Conservation (phyloP, 2,797 vertebrate genomes). For the Podarcis lilfordi region DNA sequence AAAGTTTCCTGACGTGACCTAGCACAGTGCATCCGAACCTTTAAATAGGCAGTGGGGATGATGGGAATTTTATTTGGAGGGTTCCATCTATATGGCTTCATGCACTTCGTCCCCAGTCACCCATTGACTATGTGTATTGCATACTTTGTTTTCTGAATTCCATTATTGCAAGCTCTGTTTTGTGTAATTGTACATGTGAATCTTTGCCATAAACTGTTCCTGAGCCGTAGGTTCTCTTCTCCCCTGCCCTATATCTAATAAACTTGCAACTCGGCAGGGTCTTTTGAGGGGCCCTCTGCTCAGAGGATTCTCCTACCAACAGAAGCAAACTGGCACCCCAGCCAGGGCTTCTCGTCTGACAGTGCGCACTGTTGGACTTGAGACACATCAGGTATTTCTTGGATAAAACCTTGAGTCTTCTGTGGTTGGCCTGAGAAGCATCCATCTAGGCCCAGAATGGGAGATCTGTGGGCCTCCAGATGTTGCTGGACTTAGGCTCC, state of each 20-base stretch:
- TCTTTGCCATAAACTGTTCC: not conserved
- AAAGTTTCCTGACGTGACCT: accelerated
- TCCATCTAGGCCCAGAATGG: too few relatives aligned
- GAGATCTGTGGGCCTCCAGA: too few relatives aligned
- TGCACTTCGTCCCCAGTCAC: not conserved
- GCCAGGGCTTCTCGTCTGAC: not conserved
- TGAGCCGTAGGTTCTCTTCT: not conserved
- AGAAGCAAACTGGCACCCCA: too few relatives aligned
- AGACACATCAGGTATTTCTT: not conserved
- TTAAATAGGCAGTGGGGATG: not conserved
- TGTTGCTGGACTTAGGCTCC: too few relatives aligned
- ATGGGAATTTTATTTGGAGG: not conserved
- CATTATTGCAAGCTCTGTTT: not conserved
- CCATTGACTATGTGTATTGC: conserved; percentile 2
- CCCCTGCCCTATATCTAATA: not conserved
- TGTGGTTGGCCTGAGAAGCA: not conserved
- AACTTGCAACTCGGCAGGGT: not conserved
- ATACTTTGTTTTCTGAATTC: not conserved
- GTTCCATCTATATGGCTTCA: not conserved
- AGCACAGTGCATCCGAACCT: not conserved
- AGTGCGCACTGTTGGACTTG: not conserved
- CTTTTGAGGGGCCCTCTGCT: too few relatives aligned
- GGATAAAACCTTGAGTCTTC: not conserved
- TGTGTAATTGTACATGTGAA: not conserved
- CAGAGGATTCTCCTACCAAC: too few relatives aligned